Evolutionary conservation across 2,888 invertebrate species (phyloP).

Genomic region (Serripes groenlandicus): DNA sequence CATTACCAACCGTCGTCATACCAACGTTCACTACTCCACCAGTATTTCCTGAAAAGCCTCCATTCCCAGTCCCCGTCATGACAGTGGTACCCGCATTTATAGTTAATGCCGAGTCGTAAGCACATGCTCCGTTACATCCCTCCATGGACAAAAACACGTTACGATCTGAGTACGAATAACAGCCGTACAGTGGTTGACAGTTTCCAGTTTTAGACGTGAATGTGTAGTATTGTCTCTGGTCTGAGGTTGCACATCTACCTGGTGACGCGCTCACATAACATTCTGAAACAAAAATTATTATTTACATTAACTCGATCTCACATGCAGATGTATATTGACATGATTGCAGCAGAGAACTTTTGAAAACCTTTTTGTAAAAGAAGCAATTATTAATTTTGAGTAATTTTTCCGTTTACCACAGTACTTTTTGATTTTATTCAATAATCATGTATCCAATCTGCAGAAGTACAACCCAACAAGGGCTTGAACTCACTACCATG

Average conservation of each 20-base stretch:
- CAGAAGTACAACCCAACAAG: no score
- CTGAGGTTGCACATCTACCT: constrained; percentile 41
- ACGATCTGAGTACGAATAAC: constrained; percentile 47
- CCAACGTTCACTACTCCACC: neutral
- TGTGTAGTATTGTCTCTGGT: constrained; percentile 36
- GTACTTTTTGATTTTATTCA: no score
- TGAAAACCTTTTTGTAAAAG: neutral
- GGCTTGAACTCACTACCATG: no score
- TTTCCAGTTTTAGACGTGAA: constrained; percentile 45
- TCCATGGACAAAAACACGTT: constrained; percentile 48
- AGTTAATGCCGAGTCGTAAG: neutral
- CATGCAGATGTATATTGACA: neutral
- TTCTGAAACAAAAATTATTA: constrained; percentile 12
- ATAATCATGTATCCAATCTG: no score
- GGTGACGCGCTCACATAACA: constrained; percentile 51
- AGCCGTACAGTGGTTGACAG: constrained; percentile 50
- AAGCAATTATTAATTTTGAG: neutral
- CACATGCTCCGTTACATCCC: constrained; percentile 29
- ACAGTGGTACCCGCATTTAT: neutral
- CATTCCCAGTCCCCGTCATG: neutral
- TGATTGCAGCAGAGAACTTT: neutral
- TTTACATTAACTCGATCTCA: neutral
- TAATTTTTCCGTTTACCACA: neutral
- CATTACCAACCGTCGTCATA: neutral
- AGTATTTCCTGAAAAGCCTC: constrained; percentile 6